phyloP scores from a whole-genome alignment of 2,888 invertebrate genomes.

The Rotaria socialis region DNA sequence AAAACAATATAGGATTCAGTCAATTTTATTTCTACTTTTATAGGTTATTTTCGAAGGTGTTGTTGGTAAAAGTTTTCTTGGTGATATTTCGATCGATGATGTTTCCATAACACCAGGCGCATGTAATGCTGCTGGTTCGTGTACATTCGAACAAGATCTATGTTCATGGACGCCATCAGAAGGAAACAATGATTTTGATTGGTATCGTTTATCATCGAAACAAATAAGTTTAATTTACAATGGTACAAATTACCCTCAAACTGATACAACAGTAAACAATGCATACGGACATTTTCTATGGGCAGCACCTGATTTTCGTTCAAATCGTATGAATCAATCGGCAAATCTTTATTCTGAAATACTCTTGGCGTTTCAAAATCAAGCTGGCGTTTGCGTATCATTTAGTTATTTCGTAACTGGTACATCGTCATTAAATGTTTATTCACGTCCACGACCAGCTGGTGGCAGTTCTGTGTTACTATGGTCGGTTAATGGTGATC shows the following conservation, averaged over 20 bases:
- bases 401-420: slow-evolving; percentile 40
- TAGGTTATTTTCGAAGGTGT: slow-evolving; percentile 49
- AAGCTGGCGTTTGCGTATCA: slow-evolving; percentile 28
- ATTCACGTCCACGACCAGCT: background rate
- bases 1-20: background rate
- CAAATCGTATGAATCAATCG: background rate
- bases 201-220: slow-evolving; percentile 39
- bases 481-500: background rate
- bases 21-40: slow-evolving; percentile 48
- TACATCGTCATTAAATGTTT: background rate
- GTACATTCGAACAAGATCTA: slow-evolving; percentile 43
- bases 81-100: slow-evolving; percentile 49
- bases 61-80: slow-evolving; percentile 49
- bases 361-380: slow-evolving; percentile 36
- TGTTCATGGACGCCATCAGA: slow-evolving; percentile 41
- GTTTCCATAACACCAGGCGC: slow-evolving; percentile 40
- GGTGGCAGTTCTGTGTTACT: background rate
- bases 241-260: background rate
- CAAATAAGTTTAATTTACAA: slow-evolving; percentile 17
- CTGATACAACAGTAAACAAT: slow-evolving; percentile 38
- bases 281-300: slow-evolving; percentile 45
- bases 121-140: slow-evolving; percentile 30
- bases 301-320: slow-evolving; percentile 36
- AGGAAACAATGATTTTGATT: slow-evolving; percentile 19
- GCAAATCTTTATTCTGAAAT: slow-evolving; percentile 39